Evolutionary conservation across 2,888 invertebrate species (phyloP), one percentile per base, ranked within the genome.

Genomic region (Silvanus unidentatus): DNA sequence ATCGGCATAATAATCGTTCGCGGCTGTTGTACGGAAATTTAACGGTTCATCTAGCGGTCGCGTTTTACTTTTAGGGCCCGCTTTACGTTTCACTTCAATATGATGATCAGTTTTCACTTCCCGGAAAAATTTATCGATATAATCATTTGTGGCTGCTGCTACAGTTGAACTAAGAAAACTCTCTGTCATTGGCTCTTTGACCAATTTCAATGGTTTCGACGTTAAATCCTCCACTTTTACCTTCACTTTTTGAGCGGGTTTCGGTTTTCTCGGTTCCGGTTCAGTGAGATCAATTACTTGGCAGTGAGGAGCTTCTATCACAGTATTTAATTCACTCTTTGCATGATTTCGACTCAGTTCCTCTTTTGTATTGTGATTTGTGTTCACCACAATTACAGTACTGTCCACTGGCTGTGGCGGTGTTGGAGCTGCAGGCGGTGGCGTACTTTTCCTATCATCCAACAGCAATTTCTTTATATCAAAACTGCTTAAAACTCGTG

Each of bases 201-300:
- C 10, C 32, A 32, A 11, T 32, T 32, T 32, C 12, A 32, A 12
- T 32, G 32, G 5, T 32, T 32, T 32, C 11, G 10, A 5, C n/a
- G n/a, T 11, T n/a, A 11, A 11, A 9, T 32, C 12, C 10, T 12
- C 11, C 3, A 32, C n/a, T 12, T 16, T 8, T 12, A 35, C 13
- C 35, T 35, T 35, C n/a, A 35, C 11, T n/a, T n/a, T 28, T n/a
- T n/a, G n/a, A 10, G 28, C 10, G 16, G 44, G 15, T 14, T 40
- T 43, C 40, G n/a, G n/a, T n/a, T 36, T 49, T 16, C 45, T 48
- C 12, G 38, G 16, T 22, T 22, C 11, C 13, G 6, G 15, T 43
- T 67, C 67, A 5, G 64, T 64, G 43, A 66, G 55, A 59, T 68
- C 66, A 28, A 68, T 63, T 12, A 67, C 56, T 58, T 66, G 67